Evolutionary conservation across 2,113 vertebrate species (phyloP).

Genomic region (Prunella fulvescens): DNA sequence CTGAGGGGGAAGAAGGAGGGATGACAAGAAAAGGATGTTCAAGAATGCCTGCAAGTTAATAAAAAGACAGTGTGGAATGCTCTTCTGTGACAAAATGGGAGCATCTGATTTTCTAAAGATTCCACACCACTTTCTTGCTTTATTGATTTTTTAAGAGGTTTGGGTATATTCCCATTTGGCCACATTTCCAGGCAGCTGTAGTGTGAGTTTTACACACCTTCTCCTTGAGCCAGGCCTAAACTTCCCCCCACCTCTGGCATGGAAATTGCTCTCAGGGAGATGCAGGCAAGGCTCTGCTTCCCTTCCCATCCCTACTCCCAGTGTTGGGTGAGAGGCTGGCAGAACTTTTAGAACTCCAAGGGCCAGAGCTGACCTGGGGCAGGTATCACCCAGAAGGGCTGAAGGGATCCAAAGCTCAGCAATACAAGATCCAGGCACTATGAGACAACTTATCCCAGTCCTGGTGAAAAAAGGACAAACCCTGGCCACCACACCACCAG

Average conservation of each 20-base stretch:
- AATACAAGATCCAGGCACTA: neutral
- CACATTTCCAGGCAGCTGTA: neutral
- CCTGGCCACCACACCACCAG: neutral
- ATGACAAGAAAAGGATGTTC: neutral
- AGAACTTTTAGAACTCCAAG: neutral
- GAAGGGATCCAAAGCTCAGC: neutral
- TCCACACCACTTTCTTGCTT: neutral
- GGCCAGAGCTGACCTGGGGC: neutral
- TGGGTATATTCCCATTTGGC: neutral
- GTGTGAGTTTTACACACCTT: neutral
- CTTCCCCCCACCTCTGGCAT: too few relatives aligned
- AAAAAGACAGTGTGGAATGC: neutral
- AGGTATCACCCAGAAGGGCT: neutral
- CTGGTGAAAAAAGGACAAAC: neutral
- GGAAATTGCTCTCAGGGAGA: neutral
- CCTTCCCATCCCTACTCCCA: neutral
- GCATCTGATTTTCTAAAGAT: neutral
- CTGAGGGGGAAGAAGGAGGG: neutral
- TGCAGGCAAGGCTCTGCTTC: neutral
- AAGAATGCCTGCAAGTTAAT: neutral
- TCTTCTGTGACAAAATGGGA: neutral
- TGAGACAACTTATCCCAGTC: neutral
- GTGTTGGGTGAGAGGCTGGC: neutral
- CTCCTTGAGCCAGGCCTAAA: neutral
- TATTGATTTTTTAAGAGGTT: neutral